Conservation (phyloP, 1,140 invertebrate species). For the Aphis gossypii region DNA sequence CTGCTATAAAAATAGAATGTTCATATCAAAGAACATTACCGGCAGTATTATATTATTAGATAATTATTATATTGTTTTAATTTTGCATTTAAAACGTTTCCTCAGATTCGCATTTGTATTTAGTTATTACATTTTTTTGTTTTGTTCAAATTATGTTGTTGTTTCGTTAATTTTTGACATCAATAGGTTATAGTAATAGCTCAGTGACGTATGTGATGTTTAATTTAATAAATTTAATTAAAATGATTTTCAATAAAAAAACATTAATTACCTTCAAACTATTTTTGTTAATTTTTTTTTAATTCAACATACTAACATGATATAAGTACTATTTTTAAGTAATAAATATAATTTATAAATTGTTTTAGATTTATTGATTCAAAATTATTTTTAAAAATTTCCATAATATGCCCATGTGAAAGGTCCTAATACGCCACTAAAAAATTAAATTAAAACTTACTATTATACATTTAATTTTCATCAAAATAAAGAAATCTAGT, state of each 20-base stretch:
- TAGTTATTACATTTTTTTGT: neutral
- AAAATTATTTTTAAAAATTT: neutral
- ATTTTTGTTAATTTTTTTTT: neutral
- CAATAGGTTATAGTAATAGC: neutral
- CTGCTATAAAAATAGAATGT: constrained; percentile 8
- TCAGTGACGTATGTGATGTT: neutral
- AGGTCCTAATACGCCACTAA: neutral
- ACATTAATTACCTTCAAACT: neutral
- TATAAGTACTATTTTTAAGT: neutral
- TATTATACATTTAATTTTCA: neutral
- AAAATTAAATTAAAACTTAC: neutral
- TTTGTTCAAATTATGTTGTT: constrained; percentile 26
- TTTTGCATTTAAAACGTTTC: neutral
- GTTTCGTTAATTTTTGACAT: constrained; percentile 17
- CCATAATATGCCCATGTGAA: neutral
- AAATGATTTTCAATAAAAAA: no score
- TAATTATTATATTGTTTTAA: constrained; percentile 5
- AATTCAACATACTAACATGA: neutral
- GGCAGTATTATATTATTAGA: neutral
- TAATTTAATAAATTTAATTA: neutral
- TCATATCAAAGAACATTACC: constrained; percentile 38
- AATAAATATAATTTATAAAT: neutral
- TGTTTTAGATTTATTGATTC: neutral
- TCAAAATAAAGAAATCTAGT: neutral
- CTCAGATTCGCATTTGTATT: constrained; percentile 41